Evolutionary conservation across 2,888 invertebrate genomes (phyloP), one percentile per base, ranked within the genome.

Genomic region (Orthosia gracilis): DNA sequence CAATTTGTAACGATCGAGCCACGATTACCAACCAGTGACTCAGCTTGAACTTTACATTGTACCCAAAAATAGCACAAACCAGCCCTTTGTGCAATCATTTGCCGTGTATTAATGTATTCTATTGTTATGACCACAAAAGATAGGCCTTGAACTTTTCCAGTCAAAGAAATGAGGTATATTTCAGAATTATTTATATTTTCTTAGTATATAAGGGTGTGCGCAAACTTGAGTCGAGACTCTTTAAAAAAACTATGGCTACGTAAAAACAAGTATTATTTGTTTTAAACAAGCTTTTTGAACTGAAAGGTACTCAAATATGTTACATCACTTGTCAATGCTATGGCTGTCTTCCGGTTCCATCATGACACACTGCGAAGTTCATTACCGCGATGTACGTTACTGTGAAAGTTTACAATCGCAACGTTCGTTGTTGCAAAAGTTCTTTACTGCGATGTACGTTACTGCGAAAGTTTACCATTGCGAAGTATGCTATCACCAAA

Each of bases 101-200:
- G 45, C 66, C 73, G 65, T 67, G 78, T 61, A 70, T 58, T 68
- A 70, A 57, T 78, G 81, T 70, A 66, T 80, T 75, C 72, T 76
- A 75, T 77, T 78, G 78, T 83, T 61, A 40, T 49, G 0, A 47
- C 9, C 50, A 85, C 83, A 85, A 79, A 74, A n/a, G 55, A 70
- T n/a, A 40, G 21, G 31, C 79, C 72, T 45, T 77, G 71, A 78
- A 69, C 65, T 70, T 65, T 72, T 70, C 57, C 47, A 52, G 17
- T 26, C 64, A 59, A 66, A 69, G 21, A 47, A 75, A 40, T 31
- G 17, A n/a, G 17, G 7, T n/a, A 17, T 11, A 47, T n/a, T 23
- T 17, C 13, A 17, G 4, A 18, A 49, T 18, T 62, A 23, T 49
- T 49, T 26, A 52, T 15, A 54, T 50, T 4, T 47, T 17, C 11